A percentile compares a stretch with the other conserved stretches of the same genome.
phyloP scores from a whole-genome alignment of 2,113 vertebrate genomes.

The Albula glossodonta region DNA sequence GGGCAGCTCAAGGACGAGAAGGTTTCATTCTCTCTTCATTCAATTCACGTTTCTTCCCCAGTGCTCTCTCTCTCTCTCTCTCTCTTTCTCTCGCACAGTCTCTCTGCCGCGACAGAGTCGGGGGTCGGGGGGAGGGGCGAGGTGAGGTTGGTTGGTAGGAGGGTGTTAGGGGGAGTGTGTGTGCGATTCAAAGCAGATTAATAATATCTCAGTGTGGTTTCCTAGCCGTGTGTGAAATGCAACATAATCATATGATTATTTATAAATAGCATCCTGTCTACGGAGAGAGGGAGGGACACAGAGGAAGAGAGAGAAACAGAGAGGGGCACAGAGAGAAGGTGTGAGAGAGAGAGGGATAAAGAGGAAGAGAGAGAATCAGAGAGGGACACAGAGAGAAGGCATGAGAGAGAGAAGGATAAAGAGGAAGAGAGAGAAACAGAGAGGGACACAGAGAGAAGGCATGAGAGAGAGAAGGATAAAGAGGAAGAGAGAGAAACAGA shows the following conservation, averaged over 20 bases:
- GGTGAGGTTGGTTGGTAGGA: too few species aligned
- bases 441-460: slow-evolving; percentile 29
- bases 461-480: too few species aligned
- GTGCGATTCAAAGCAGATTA: slow-evolving; percentile 21
- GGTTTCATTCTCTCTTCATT: slow-evolving; percentile 29
- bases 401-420: too few species aligned
- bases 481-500: too few species aligned
- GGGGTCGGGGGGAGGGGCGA: not conserved
- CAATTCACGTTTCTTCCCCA: not conserved
- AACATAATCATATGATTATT: slow-evolving; percentile 67
- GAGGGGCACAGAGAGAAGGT: too few species aligned
- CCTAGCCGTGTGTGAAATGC: slow-evolving; percentile 32
- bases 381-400: slow-evolving; percentile 29
- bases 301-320: too few species aligned
- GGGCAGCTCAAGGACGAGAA: slow-evolving; percentile 35
- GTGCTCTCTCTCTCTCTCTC: not conserved
- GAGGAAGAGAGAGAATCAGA: slow-evolving; percentile 40
- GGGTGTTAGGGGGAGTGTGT: too few species aligned
- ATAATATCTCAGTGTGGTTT: not conserved
- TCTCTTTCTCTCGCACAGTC: not conserved
- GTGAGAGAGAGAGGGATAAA: slow-evolving; percentile 48
- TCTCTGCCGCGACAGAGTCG: not conserved
- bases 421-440: slow-evolving; percentile 40
- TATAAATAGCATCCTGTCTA: slow-evolving; percentile 72
- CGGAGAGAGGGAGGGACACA: slow-evolving; percentile 53